phyloP scores from a whole-genome alignment of 1,140 invertebrate species.

The Nephotettix cincticeps region DNA sequence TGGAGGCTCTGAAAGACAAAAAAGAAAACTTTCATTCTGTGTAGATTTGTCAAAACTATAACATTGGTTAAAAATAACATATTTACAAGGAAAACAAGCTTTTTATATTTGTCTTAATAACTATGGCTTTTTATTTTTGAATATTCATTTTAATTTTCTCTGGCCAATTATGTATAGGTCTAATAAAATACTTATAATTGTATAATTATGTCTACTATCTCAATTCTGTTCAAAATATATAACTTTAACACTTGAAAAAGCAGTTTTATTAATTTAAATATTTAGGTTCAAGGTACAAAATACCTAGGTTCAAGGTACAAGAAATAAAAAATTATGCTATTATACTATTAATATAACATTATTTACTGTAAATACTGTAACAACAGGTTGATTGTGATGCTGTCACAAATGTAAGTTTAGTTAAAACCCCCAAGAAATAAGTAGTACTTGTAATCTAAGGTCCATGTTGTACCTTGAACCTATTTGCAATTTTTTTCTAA shows the following conservation, averaged over 20 bases:
- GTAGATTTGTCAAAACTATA: not conserved
- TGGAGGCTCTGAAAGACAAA: not conserved
- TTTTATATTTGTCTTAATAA: too few relatives aligned
- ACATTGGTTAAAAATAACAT: not conserved
- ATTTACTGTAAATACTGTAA: too few relatives aligned
- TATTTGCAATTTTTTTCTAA: not conserved
- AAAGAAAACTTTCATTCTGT: not conserved
- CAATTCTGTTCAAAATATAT: not conserved
- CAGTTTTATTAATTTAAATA: not conserved
- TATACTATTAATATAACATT: too few relatives aligned
- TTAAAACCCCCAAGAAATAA: too few relatives aligned
- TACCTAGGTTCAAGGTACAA: too few relatives aligned
- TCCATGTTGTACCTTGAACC: not conserved
- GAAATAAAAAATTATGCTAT: too few relatives aligned
- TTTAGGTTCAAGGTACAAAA: not conserved
- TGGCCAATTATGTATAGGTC: not conserved
- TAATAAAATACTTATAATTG: not conserved
- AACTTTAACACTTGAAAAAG: not conserved
- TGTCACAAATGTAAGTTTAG: too few relatives aligned
- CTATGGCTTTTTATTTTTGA: too few relatives aligned
- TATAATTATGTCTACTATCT: too few relatives aligned
- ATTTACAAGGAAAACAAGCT: too few relatives aligned
- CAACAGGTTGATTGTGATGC: too few relatives aligned
- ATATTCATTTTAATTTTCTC: not conserved
- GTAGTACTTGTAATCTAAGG: not conserved